These are phyloP conservation scores for Bettongia penicillata DNA, from an alignment of 2,113 vertebrate species.

Conservation along the genomic window DNA sequence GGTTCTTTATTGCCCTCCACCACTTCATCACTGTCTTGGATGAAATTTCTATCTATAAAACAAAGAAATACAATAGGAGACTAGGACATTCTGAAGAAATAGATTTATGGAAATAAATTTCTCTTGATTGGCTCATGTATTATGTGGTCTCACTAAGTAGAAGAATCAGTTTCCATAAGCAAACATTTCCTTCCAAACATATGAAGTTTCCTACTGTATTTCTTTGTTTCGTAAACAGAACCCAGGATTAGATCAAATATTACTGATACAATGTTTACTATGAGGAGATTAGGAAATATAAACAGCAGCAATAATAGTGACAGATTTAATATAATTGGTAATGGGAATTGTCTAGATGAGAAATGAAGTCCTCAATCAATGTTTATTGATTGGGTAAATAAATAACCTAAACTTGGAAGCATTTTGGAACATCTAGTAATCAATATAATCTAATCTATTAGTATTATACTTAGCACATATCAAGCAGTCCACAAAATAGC, in stretches of 20 bases:
- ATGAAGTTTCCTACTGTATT: not conserved
- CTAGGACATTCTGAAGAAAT: not conserved
- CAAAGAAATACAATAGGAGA: not conserved
- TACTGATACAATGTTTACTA: not conserved
- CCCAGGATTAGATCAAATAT: not conserved
- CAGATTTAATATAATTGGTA: not conserved
- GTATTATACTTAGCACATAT: not conserved
- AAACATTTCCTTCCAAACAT: not conserved
- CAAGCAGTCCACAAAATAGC: not conserved
- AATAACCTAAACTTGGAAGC: not conserved
- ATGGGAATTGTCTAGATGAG: not conserved
- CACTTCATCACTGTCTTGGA: not conserved
- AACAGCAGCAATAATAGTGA: not conserved
- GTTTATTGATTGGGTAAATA: not conserved
- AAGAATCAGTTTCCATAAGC: not conserved
- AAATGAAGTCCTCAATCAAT: not conserved
- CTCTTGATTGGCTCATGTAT: not conserved
- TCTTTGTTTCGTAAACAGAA: not conserved
- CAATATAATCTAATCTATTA: not conserved
- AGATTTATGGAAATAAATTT: not conserved
- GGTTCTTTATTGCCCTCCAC: not conserved
- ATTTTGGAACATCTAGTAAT: not conserved
- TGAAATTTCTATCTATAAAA: not conserved
- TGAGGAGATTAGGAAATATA: not conserved
- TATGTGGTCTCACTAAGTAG: not conserved